Percentiles rank a stretch among this genome's conserved stretches.
phyloP scores from a whole-genome alignment of 2,113 vertebrate genomes.

The Eidolon helvum region DNA sequence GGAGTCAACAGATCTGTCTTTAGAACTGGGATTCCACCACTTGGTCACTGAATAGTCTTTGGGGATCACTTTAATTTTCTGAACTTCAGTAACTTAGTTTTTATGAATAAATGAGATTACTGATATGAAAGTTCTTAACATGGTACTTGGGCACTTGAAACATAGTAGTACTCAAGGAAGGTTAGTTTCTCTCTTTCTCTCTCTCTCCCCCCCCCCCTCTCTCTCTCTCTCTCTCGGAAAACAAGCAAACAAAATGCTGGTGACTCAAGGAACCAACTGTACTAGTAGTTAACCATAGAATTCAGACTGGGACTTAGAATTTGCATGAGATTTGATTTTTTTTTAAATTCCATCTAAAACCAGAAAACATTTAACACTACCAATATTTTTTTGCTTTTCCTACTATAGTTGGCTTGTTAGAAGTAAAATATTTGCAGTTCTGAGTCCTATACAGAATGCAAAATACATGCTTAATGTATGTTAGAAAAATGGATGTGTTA shows the following conservation, averaged over 20 bases:
- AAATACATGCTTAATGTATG: background rate
- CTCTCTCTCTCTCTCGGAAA: background rate
- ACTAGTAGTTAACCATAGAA: background rate
- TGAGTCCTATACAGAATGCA: background rate
- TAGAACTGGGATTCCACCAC: background rate
- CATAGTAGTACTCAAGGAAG: background rate
- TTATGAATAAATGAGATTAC: background rate
- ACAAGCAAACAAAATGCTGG: too few species aligned
- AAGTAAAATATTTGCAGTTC: background rate
- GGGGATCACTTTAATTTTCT: background rate
- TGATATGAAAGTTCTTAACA: background rate
- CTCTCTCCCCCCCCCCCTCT: background rate
- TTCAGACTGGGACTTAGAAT: background rate
- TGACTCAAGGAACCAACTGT: background rate
- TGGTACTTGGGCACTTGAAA: background rate
- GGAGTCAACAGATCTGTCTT: background rate
- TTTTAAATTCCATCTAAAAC: background rate
- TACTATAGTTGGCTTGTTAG: background rate
- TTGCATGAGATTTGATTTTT: background rate
- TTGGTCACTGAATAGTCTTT: background rate
- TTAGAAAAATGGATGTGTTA: background rate
- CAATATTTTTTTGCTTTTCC: background rate
- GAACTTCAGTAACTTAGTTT: background rate
- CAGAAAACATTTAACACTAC: background rate
- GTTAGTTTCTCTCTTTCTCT: background rate